Conservation (phyloP, 1,140 invertebrate genomes). For the Ctenoplectra terminalis region DNA sequence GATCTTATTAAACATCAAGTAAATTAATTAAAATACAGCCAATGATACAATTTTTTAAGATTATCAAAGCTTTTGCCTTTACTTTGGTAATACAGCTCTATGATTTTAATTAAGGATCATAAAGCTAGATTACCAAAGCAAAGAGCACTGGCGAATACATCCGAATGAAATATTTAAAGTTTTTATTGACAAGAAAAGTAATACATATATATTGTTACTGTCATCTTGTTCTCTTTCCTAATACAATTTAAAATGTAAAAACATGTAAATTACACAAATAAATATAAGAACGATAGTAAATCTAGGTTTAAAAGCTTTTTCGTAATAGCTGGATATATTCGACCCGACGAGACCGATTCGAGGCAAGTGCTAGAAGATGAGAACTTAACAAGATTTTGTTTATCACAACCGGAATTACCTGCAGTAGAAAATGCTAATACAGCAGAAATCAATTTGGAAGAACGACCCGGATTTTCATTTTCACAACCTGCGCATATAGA, state of each 20-base stretch:
- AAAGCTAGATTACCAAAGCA: slow-evolving; percentile 86
- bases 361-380: slow-evolving; percentile 70
- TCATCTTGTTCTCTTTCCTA: neutral
- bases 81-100: slow-evolving; percentile 84
- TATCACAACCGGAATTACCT: slow-evolving; percentile 78
- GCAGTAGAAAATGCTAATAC: slow-evolving; percentile 65
- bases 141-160: slow-evolving; percentile 70
- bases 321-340: slow-evolving; percentile 23
- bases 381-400: slow-evolving; percentile 72
- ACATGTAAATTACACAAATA: neutral
- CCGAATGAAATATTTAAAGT: slow-evolving; percentile 7
- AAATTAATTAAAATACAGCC: neutral
- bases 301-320: neutral
- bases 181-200: neutral
- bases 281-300: neutral
- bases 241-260: neutral
- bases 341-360: slow-evolving; percentile 33
- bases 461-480: slow-evolving; percentile 86
- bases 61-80: slow-evolving; percentile 74
- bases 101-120: slow-evolving; percentile 81
- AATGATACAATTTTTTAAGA: slow-evolving; percentile 3
- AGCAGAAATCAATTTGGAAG: slow-evolving; percentile 72
- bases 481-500: slow-evolving; percentile 94
- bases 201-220: neutral
- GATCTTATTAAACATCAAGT: neutral